Conservation (phyloP, 2,797 vertebrate species). For the Sebastes flavidus region DNA sequence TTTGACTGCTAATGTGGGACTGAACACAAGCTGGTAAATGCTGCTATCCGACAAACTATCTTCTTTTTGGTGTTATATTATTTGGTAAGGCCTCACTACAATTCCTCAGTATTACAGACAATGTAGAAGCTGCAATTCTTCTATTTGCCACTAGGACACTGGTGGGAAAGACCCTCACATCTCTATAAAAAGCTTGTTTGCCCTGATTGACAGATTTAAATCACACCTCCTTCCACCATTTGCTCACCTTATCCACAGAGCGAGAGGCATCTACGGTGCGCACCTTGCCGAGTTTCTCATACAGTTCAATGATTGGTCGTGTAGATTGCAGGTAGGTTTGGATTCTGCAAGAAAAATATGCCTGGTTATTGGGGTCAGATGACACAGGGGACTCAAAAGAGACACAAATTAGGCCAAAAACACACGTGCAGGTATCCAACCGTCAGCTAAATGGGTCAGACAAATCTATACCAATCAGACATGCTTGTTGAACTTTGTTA, state of each 20-base stretch:
- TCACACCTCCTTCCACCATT: not conserved
- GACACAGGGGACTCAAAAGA: constrained; percentile 49
- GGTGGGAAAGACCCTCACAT: not conserved
- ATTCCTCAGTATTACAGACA: not conserved
- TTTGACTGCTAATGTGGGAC: not conserved
- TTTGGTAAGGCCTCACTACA: not conserved
- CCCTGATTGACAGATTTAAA: not conserved
- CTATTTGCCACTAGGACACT: not conserved
- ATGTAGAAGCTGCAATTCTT: not conserved
- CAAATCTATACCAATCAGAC: constrained; percentile 39
- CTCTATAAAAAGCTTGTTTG: not conserved
- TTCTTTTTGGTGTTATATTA: not conserved
- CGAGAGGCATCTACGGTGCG: constrained; percentile 92
- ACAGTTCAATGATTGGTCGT: constrained; percentile 92
- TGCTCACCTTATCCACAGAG: constrained; percentile 89
- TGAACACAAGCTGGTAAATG: not conserved
- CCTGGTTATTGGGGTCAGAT: constrained; percentile 57
- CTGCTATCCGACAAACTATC: not conserved
- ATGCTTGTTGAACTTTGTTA: constrained; percentile 1
- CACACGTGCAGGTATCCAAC: constrained; percentile 47
- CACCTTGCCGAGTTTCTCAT: constrained; percentile 91
- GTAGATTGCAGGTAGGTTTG: constrained; percentile 95
- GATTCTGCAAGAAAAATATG: constrained; percentile 83
- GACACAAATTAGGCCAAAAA: constrained; percentile 64
- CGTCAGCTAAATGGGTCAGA: constrained; percentile 54